Evolutionary conservation across 2,888 invertebrate species (phyloP), one percentile per base, ranked within the genome.

Genomic region (Hymenopus coronatus): DNA sequence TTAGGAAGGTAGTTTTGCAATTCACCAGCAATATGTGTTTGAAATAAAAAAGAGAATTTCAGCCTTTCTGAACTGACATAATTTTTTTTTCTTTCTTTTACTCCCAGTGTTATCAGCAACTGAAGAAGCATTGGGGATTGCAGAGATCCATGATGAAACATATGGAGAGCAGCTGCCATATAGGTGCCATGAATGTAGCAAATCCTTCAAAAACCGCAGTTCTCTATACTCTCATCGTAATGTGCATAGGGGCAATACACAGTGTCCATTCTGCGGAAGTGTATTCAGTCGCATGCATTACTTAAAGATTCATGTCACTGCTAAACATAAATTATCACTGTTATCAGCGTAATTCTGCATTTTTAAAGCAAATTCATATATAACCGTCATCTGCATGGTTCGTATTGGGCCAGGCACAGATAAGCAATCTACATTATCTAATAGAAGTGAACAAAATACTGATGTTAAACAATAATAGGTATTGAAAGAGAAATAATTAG

Each of bases 151-250:
- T 20, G 20, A 70, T 70, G 54, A 25, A 8, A 4, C 15, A 70
- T 70, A 70, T 14, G 6, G 4, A 70, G 54, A 20, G 20, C 54
- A 70, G 54, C 54, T 20, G 20, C 20, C 15, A 70, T 70, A 20
- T 70, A 25, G 6, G 54, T 91, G 91, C 89, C 89, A 89, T 84
- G 83, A 90, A 40, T 91, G 91, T 87, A 89, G 90, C 28, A 91
- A 91, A 84, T 27, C 25, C 70, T 90, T 89, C 89, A 85, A 54
- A 40, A 90, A 89, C 86, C 87, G 83, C 83, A 85, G 85, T 33
- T 90, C 90, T 30, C 89, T 90, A 25, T 88, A 70, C 30, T 89
- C 89, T 40, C 91, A 91, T 84, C 88, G 84, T 86, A 89, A 89
- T 83, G 89, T 89, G 14, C 90, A 90, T 88, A 88, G 82, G 81